phyloP scores from a whole-genome alignment of 2,888 invertebrate species.

The Trachelus tabidus region DNA sequence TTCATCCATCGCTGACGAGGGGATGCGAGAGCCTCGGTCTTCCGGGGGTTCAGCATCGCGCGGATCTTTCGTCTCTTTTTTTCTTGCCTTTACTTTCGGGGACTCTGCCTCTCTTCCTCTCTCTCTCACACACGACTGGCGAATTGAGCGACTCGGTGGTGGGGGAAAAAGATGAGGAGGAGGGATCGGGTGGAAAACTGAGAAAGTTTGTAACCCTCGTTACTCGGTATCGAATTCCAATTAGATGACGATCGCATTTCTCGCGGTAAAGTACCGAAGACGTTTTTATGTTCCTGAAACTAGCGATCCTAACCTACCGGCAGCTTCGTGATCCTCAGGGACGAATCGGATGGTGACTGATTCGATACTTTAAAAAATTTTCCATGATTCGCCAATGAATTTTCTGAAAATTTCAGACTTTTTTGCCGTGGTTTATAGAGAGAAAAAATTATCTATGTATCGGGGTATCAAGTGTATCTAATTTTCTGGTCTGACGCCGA shows the following conservation, averaged over 20 bases:
- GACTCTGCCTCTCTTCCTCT: neutral
- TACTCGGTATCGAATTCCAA: constrained; percentile 63
- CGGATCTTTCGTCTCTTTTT: neutral
- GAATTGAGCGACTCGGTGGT: constrained; percentile 12
- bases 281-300: constrained; percentile 47
- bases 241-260: constrained; percentile 64
- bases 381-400: neutral
- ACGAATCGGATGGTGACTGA: neutral
- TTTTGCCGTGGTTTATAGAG: constrained; percentile 24
- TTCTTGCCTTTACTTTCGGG: neutral
- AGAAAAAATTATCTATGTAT: constrained; percentile 12
- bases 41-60: neutral
- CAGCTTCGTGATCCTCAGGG: neutral
- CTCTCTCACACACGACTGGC: constrained; percentile 18
- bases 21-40: constrained; percentile 8
- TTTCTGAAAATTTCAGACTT: neutral
- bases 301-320: constrained; percentile 20
- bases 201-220: constrained; percentile 62
- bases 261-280: constrained; percentile 36
- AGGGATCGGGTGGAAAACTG: constrained; percentile 37
- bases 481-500: neutral
- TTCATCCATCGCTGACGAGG: constrained; percentile 46
- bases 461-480: constrained; percentile 10
- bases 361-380: neutral
- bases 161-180: constrained; percentile 7